phyloP scores from a whole-genome alignment of 2,888 invertebrate species.

The Cynaeus angustus region DNA sequence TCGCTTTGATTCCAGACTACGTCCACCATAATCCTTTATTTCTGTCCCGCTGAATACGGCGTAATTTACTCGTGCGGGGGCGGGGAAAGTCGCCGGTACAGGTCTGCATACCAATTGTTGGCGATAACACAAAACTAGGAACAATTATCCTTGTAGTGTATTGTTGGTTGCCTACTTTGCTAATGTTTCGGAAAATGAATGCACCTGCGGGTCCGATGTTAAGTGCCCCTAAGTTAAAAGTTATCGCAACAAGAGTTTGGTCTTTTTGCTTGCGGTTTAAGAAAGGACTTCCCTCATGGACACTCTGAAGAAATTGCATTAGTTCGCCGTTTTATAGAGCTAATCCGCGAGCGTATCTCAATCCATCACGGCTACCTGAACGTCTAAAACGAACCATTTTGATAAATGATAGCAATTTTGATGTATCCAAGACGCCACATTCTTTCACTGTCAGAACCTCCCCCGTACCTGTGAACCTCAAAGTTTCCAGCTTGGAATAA shows the following conservation, averaged over 20 bases:
- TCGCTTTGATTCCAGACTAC: slow-evolving; percentile 32
- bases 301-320: neutral
- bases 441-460: slow-evolving; percentile 10
- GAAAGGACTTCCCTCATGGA: neutral
- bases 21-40: slow-evolving; percentile 34
- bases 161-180: neutral
- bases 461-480: slow-evolving; percentile 9
- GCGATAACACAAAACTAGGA: neutral
- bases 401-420: slow-evolving; percentile 3
- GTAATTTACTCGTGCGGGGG: slow-evolving; percentile 30
- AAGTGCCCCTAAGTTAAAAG: too few species aligned
- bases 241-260: too few species aligned
- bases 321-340: neutral
- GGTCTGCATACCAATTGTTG: slow-evolving; percentile 27
- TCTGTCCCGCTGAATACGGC: slow-evolving; percentile 29
- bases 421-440: slow-evolving; percentile 1
- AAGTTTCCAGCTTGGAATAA: slow-evolving; percentile 31
- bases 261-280: too few species aligned
- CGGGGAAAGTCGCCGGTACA: slow-evolving; percentile 13
- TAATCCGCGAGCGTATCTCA: neutral
- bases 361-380: neutral
- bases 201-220: too few species aligned
- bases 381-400: slow-evolving; percentile 1
- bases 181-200: too few species aligned
- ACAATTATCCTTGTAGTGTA: too few species aligned